Conservation (phyloP, 2,888 invertebrate species). For the Ormyrus rosae region DNA sequence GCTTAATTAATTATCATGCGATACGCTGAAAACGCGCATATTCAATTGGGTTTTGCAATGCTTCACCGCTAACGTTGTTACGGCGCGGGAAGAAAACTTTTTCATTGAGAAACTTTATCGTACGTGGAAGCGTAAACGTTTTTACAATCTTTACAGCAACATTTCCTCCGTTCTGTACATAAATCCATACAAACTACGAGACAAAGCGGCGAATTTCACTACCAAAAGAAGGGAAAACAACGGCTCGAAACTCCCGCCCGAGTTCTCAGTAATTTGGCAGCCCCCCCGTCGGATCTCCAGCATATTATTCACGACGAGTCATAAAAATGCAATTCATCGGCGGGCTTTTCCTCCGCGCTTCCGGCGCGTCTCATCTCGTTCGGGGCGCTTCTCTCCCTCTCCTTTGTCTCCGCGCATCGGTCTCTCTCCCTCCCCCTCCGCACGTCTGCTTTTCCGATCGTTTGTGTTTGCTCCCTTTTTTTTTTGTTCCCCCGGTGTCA, state of each 20-base stretch:
- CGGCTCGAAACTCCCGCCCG: neutral
- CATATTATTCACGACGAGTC: too few species aligned
- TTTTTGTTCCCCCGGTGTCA: constrained; percentile 2
- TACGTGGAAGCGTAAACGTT: too few species aligned
- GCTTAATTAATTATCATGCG: too few species aligned
- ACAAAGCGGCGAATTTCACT: neutral
- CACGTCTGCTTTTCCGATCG: constrained; percentile 19
- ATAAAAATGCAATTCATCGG: too few species aligned
- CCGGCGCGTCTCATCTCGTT: neutral
- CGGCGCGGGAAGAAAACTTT: too few species aligned
- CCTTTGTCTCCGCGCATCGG: constrained; percentile 8
- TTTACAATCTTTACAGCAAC: too few species aligned
- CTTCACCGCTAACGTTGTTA: too few species aligned
- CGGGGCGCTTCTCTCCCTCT: neutral
- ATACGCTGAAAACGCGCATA: too few species aligned
- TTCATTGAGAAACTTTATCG: too few species aligned
- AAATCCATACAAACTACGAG: neutral
- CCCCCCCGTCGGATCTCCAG: neutral
- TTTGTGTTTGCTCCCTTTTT: constrained; percentile 14
- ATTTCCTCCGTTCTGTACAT: too few species aligned
- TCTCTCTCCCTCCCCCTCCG: neutral
- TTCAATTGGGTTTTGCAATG: too few species aligned
- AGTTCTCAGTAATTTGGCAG: neutral
- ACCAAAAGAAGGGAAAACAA: neutral
- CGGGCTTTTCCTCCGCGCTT: too few species aligned